A percentile compares a stretch with the other conserved stretches of the same genome.
These are phyloP conservation scores for Gopherus evgoodei DNA, from an alignment of 2,113 vertebrate genomes.

Conservation along the genomic window DNA sequence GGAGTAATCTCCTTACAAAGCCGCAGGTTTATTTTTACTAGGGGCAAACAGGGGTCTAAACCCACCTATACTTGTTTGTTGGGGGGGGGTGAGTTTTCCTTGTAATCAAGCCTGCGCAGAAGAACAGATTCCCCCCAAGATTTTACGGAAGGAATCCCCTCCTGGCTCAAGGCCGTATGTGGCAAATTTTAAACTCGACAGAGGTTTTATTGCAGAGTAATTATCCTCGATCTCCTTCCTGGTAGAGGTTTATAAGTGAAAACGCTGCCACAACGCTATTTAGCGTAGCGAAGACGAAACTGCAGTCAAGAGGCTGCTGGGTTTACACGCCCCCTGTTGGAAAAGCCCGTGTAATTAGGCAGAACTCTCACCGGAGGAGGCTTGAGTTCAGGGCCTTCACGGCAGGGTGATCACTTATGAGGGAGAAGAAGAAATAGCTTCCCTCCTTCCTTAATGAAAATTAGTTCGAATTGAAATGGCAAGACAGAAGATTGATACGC, in stretches of 20 bases:
- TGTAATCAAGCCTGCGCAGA: not conserved
- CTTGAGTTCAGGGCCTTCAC: not conserved
- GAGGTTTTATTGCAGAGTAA: slow-evolving; percentile 28
- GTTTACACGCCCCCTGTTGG: slow-evolving; percentile 47
- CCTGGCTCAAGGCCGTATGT: not conserved
- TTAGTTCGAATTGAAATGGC: not conserved
- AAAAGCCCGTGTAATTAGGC: not conserved
- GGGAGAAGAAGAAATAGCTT: not conserved
- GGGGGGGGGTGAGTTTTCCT: not conserved
- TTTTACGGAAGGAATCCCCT: not conserved
- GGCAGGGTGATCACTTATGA: not conserved
- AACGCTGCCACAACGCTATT: slow-evolving; percentile 24
- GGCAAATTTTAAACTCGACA: not conserved
- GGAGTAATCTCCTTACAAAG: not conserved
- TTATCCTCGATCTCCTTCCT: slow-evolving; percentile 23
- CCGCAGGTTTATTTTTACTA: not conserved
- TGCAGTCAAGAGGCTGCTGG: not conserved
- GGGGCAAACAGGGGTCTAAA: not conserved
- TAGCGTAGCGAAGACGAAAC: slow-evolving; percentile 4
- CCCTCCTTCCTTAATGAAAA: slow-evolving; percentile 8
- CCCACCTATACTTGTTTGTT: not conserved
- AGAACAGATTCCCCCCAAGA: not conserved
- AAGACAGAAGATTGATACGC: not conserved
- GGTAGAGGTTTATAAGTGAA: slow-evolving; percentile 8
- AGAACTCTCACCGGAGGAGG: not conserved